Evolutionary conservation across 2,797 vertebrate species (phyloP).

Genomic region (Champsocephalus esox): DNA sequence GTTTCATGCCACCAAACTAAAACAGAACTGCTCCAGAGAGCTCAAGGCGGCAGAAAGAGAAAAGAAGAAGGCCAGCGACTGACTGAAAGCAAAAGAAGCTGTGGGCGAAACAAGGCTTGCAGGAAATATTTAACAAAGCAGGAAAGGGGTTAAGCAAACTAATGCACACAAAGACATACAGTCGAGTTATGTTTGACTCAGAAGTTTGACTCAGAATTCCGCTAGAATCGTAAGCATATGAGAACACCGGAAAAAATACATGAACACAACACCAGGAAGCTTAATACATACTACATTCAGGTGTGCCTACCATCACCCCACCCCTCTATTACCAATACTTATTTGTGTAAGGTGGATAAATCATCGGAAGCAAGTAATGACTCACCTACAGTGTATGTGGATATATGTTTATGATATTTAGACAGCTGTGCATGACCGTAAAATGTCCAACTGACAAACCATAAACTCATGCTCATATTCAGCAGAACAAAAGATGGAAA

Average conservation of each 20-base stretch:
- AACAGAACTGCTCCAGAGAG: conserved; percentile 98
- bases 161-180: conserved; percentile 59
- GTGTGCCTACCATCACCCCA: too few relatives aligned
- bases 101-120: conserved; percentile 88
- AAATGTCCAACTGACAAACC: too few relatives aligned
- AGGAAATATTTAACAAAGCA: conserved; percentile 31
- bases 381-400: too few relatives aligned
- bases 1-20: conserved; percentile 98
- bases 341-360: not conserved
- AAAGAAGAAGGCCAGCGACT: conserved; percentile 39
- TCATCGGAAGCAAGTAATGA: too few relatives aligned
- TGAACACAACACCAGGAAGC: conserved; percentile 16
- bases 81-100: conserved; percentile 84
- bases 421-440: not conserved
- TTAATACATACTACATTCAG: not conserved
- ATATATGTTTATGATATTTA: too few relatives aligned
- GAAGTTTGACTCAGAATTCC: conserved; percentile 6
- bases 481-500: not conserved
- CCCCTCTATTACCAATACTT: not conserved
- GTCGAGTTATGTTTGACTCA: conserved; percentile 5
- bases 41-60: conserved; percentile 90
- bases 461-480: not conserved
- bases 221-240: not conserved
- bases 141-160: conserved; percentile 48
- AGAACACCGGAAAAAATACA: not conserved